Evolutionary conservation across 2,888 invertebrate genomes (phyloP).

Genomic region (Physocephala rufipes): DNA sequence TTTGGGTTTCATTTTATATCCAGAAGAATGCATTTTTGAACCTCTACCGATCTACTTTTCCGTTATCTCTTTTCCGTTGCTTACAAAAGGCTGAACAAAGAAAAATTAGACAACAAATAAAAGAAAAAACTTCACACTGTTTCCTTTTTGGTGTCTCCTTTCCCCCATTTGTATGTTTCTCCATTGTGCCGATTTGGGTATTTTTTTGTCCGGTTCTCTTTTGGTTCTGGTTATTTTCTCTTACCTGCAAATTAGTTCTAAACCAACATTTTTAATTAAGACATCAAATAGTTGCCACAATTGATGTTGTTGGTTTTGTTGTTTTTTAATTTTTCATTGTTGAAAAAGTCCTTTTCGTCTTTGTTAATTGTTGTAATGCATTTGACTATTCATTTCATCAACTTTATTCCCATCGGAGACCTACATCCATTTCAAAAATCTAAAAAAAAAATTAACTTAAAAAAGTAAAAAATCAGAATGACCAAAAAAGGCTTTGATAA

Average conservation of each 20-base stretch:
- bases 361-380: background rate
- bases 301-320: background rate
- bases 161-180: background rate
- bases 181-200: background rate
- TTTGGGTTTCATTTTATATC: background rate
- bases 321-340: too few relatives aligned
- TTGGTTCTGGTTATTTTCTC: constrained; percentile 24
- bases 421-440: background rate
- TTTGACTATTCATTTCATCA: background rate
- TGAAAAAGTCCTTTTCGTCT: too few relatives aligned
- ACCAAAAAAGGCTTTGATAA: too few relatives aligned
- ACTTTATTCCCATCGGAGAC: background rate
- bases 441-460: too few relatives aligned
- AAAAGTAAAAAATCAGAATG: too few relatives aligned
- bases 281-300: constrained; percentile 28
- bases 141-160: background rate
- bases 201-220: background rate
- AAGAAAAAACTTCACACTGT: background rate
- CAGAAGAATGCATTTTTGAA: background rate
- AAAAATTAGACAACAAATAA: background rate
- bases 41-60: background rate
- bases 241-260: constrained; percentile 44
- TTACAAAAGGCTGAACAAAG: too few relatives aligned
- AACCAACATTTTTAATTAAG: constrained; percentile 47
- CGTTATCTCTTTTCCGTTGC: background rate